phyloP scores from a whole-genome alignment of 2,888 invertebrate species.

The Protodeltote pygarga region DNA sequence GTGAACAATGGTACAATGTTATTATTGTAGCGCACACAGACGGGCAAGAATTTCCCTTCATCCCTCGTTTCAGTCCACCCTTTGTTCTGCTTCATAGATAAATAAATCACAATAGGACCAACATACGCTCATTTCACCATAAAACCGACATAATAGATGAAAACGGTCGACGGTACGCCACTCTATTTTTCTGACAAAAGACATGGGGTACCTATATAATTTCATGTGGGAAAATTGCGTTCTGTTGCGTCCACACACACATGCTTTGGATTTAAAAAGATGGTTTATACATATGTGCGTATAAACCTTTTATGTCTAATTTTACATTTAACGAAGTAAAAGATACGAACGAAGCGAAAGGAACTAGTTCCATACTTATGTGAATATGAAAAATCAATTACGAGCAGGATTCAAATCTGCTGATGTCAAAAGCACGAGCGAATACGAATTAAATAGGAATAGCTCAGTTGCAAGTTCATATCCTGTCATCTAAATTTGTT shows the following conservation, averaged over 20 bases:
- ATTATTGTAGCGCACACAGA: conserved; percentile 6
- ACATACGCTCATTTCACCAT: conserved; percentile 34
- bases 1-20: conserved; percentile 9
- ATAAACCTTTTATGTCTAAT: not conserved
- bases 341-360: too few species aligned
- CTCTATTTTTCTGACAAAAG: conserved; percentile 36
- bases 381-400: too few species aligned
- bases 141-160: conserved; percentile 44
- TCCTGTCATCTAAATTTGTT: too few species aligned
- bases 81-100: conserved; percentile 33
- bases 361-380: too few species aligned
- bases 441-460: too few species aligned
- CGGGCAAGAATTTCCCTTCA: conserved; percentile 12
- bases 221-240: conserved; percentile 28
- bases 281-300: not conserved
- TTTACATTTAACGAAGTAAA: too few species aligned
- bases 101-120: conserved; percentile 41
- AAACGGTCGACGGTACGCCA: conserved; percentile 27
- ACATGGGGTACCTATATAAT: conserved; percentile 18
- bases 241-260: conserved; percentile 15
- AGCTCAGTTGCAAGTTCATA: too few species aligned
- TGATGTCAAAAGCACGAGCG: too few species aligned
- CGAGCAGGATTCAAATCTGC: too few species aligned
- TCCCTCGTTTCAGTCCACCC: conserved; percentile 3
- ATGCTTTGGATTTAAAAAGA: conserved; percentile 11